phyloP scores from a whole-genome alignment of 2,113 vertebrate species.

The Dendrocopos noguchii region DNA sequence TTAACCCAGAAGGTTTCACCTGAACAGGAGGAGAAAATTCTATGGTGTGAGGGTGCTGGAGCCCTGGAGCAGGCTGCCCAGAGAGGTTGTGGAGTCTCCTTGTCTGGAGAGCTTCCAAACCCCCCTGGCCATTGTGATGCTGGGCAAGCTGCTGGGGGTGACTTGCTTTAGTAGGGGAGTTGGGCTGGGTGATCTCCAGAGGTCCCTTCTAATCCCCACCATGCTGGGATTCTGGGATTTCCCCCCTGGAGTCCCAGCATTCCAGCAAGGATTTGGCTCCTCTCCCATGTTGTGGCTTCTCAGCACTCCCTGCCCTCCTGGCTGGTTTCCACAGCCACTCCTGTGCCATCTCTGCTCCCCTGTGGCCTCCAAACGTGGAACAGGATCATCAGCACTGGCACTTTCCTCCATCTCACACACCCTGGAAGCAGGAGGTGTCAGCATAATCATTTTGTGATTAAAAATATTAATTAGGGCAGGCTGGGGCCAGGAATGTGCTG shows the following conservation, averaged over 20 bases:
- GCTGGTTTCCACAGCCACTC: too few relatives aligned
- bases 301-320: rapidly evolving
- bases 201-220: too few relatives aligned
- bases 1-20: too few relatives aligned
- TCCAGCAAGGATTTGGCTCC: neutral
- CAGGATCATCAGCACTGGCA: neutral
- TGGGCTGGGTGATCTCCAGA: too few relatives aligned
- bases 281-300: neutral
- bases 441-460: neutral
- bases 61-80: too few relatives aligned
- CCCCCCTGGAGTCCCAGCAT: rapidly evolving
- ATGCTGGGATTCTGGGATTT: neutral
- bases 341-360: neutral
- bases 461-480: neutral
- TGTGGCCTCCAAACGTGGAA: neutral
- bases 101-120: too few relatives aligned
- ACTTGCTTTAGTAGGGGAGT: too few relatives aligned
- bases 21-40: too few relatives aligned
- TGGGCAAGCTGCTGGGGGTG: too few relatives aligned
- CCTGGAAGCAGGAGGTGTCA: neutral
- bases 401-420: neutral
- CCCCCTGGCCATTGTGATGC: too few relatives aligned
- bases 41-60: too few relatives aligned
- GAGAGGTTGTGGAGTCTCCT: too few relatives aligned
- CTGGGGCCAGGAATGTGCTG: neutral